Conservation (phyloP, 2,888 invertebrate species). For the Teinopalpus imperialis region DNA sequence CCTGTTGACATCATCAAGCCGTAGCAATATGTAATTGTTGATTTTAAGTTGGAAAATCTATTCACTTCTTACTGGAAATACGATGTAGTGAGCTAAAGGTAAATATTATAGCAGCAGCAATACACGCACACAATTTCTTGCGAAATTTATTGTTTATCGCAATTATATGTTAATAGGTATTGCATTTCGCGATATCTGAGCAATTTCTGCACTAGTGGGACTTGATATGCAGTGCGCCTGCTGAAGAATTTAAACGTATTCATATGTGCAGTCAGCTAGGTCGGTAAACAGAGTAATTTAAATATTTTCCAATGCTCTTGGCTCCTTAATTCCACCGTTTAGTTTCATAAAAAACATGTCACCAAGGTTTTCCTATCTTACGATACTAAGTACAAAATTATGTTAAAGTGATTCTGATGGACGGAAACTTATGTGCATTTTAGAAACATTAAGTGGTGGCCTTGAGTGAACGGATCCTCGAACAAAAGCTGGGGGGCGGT, state of each 20-base stretch:
- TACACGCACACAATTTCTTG: conserved; percentile 5
- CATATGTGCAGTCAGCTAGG: conserved; percentile 8
- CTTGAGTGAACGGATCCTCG: conserved; percentile 21
- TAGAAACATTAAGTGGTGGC: conserved; percentile 13
- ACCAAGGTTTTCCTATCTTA: neutral
- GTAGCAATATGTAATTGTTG: conserved; percentile 14
- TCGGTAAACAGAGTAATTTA: conserved; percentile 13
- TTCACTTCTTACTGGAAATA: conserved; percentile 8
- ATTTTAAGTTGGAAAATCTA: conserved; percentile 18
- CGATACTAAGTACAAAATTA: conserved; percentile 7
- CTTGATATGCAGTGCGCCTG: conserved; percentile 1
- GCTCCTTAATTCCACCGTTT: conserved; percentile 2
- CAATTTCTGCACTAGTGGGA: neutral
- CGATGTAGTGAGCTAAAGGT: conserved; percentile 2
- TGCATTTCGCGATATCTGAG: conserved; percentile 4
- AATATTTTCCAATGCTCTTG: conserved; percentile 12
- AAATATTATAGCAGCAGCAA: conserved; percentile 9
- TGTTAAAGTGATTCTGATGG: conserved; percentile 7
- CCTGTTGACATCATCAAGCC: conserved; percentile 19
- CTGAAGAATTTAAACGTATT: conserved; percentile 6
- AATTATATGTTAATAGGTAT: conserved; percentile 6
- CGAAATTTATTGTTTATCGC: conserved; percentile 12
- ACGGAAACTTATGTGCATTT: conserved; percentile 13
- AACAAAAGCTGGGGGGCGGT: conserved; percentile 30
- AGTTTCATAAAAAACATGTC: conserved; percentile 7